A percentile compares a stretch with the other conserved stretches of the same genome.
phyloP scores from a whole-genome alignment of 2,797 vertebrate genomes.

The Acipenser ruthenus region DNA sequence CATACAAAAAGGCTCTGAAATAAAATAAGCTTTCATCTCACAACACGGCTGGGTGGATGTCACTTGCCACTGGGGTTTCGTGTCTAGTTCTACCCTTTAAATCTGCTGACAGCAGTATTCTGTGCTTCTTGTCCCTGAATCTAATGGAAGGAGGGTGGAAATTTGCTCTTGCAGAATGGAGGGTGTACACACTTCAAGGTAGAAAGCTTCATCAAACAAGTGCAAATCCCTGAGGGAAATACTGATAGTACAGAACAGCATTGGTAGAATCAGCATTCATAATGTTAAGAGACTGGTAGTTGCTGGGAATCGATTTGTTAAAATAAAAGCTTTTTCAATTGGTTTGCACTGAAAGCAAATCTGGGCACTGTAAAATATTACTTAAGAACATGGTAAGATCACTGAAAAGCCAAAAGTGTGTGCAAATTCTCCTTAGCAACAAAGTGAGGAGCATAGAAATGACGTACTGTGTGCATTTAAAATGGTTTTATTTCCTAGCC shows the following conservation, averaged over 20 bases:
- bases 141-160: not conserved
- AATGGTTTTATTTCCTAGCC: not conserved
- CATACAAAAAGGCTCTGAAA: not conserved
- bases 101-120: not conserved
- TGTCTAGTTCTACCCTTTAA: not conserved
- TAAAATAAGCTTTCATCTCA: not conserved
- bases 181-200: not conserved
- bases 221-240: too few species aligned
- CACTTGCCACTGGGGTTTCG: not conserved
- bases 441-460: not conserved
- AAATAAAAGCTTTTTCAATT: not conserved
- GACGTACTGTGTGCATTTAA: not conserved
- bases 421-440: not conserved
- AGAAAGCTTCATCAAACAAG: not conserved
- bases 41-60: not conserved
- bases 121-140: not conserved
- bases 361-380: not conserved
- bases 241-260: too few species aligned
- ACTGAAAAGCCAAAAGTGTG: not conserved
- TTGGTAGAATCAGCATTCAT: too few species aligned
- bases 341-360: not conserved
- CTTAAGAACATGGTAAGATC: not conserved
- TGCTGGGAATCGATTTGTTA: not conserved
- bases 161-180: not conserved
- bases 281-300: too few species aligned